Base-by-base conservation (phyloP, 2,797 vertebrate species). In the Gallirallus australis region DNA sequence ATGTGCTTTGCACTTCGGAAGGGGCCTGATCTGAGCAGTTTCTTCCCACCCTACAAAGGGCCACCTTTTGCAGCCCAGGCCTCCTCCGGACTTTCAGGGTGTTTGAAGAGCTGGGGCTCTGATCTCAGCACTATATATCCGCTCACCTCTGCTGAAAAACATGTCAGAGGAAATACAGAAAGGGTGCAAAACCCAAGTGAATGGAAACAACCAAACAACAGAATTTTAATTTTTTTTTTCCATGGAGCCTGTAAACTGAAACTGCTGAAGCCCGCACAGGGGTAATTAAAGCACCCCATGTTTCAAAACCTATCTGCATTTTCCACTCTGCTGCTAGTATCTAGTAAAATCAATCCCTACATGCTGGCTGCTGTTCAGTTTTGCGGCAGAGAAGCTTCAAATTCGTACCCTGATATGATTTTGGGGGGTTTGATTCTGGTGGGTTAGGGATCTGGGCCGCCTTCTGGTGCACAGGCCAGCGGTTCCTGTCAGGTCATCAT, bases 221-320 rank as follows among this genome's bases (percentile, higher is more conserved):
- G 64, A 93, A 31, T 64, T 81, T 33, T 69, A 11, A 48, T 80
- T 77, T 82, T 82, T 64, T 83, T 28, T 15, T 11, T 66, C 66
- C 81, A 30, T 14, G 3, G 64, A 84, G 16, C 45, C 84, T 50
- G 48, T 76, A 70, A 90, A 85, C 21, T 82, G 91, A 93, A 97
- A 95, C 71, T 96, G 92, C 90, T 95, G 90, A 95, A 82, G 68
- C 93, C 88, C 82, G 88, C 92, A 80, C 7, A 1, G 2, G 77
- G 70, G 68, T 71, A 79, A 93, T 81, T 95, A 71, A 91, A 97
- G 56, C 48, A 16, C 45, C 1, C 2, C 39, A 75, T 64, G 81
- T 77, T 88, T 78, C 88, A 85, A 76, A 95, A 64, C 42, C 80
- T 61, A 65, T 33, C 81, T 90, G 75, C 82, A 75, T 87, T 95